These are phyloP conservation scores for Cordilura impudica DNA, from an alignment of 2,888 invertebrate genomes.

Conservation along the genomic window DNA sequence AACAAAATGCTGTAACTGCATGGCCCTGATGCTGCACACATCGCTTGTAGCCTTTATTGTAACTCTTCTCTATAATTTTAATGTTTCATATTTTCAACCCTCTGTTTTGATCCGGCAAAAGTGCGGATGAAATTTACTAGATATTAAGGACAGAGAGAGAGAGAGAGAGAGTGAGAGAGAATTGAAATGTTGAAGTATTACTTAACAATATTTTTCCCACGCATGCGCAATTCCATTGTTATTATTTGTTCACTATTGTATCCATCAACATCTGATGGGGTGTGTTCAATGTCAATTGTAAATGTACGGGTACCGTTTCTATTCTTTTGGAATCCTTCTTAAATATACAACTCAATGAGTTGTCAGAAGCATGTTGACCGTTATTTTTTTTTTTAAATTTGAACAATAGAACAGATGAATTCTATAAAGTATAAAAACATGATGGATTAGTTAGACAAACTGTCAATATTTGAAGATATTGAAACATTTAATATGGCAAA, in stretches of 20 bases:
- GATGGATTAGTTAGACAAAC: background rate
- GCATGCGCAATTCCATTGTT: slow-evolving; percentile 69
- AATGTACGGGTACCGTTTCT: slow-evolving; percentile 31
- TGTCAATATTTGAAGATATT: too few species aligned
- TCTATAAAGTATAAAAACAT: background rate
- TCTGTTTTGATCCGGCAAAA: slow-evolving; percentile 36
- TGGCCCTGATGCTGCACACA: too few species aligned
- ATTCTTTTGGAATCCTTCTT: slow-evolving; percentile 1
- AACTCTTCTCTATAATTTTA: background rate
- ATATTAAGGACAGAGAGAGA: background rate
- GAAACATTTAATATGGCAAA: too few species aligned
- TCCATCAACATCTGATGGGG: slow-evolving; percentile 56
- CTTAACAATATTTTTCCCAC: slow-evolving; percentile 56
- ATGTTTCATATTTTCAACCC: slow-evolving; percentile 52
- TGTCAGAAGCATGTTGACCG: slow-evolving; percentile 19
- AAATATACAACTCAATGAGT: slow-evolving; percentile 12
- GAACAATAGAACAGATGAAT: background rate
- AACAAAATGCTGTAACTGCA: too few species aligned
- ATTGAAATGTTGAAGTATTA: slow-evolving; percentile 9
- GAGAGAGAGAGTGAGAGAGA: slow-evolving; percentile 7
- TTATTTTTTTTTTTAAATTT: slow-evolving; percentile 39
- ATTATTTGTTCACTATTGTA: slow-evolving; percentile 52
- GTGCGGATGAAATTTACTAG: slow-evolving; percentile 34
- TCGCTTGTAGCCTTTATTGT: slow-evolving; percentile 9
- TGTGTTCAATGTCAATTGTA: slow-evolving; percentile 46